Evolutionary conservation across 2,797 vertebrate genomes (phyloP), one percentile per base, ranked within the genome.

Genomic region (Poeciliopsis infans): DNA sequence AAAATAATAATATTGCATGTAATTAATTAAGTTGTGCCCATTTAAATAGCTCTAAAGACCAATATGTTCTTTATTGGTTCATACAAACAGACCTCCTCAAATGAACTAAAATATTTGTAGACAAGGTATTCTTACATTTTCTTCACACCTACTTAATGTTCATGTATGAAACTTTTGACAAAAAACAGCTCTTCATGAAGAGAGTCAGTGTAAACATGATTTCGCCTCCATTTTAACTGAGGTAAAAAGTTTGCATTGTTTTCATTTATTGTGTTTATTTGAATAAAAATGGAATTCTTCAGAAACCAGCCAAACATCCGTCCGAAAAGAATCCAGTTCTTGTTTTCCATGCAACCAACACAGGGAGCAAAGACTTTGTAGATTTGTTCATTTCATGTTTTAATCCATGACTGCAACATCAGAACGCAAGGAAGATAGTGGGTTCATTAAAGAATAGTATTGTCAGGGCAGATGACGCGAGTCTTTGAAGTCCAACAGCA

Each of bases 261-360:
- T 45, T n/a, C 1, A 12, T 28, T 46, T 46, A 3, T 16, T 70
- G 68, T 28, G 43, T 25, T 69, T 4, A 66, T 66, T 20, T 23
- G 0, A 41, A 69, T 5, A 39, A 68, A 25, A 68, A 68, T 12
- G 1, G 0, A 43, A 45, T 70, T 45, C 41, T 25, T 43, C 41
- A 46, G 43, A 70, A 46, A 46, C 5, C n/a, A 70, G 43, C 15
- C 3, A 7, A 86, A 47, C 70, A 53, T 85, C 83, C 57, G n/a
- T 45, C 83, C 89, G 46, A 12, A 6, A 3, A 16, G 0, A 78
- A 51, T 94, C 92, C 92, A 91, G 20, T 83, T 82, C 91, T 77
- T 46, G 79, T 87, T 93, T 94, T 93, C 39, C 1, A 23, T 36
- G 16, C 69, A 79, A 72, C 90, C 66, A 45, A 20, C 20, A n/a